These are phyloP conservation scores for Antedon bifida DNA, from an alignment of 35 echinoderm and acorn worm species.

Conservation along the genomic window DNA sequence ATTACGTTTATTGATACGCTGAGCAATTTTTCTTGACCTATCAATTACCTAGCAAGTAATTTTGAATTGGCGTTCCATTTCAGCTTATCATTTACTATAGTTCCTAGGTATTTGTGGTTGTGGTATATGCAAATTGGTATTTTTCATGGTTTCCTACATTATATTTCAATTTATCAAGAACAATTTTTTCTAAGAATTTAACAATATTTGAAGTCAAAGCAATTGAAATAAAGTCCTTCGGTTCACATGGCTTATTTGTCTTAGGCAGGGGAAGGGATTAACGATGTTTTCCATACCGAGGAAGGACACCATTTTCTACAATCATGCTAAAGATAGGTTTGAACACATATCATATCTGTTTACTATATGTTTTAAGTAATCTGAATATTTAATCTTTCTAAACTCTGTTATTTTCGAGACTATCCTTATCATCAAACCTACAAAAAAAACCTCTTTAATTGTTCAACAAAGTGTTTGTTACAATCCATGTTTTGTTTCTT, in stretches of 20 bases:
- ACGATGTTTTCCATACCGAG: constrained; percentile 5
- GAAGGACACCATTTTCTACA: background rate
- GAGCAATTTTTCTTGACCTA: too few species aligned
- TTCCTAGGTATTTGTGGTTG: too few species aligned
- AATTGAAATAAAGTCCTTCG: background rate
- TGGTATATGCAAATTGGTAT: background rate
- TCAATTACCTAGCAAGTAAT: too few species aligned
- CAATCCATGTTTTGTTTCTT: background rate
- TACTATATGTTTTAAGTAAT: background rate
- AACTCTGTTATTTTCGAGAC: background rate
- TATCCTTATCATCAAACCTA: background rate
- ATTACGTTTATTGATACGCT: too few species aligned
- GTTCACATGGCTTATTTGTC: background rate
- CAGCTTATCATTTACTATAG: too few species aligned
- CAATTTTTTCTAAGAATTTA: background rate
- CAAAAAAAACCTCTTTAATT: constrained; percentile 4
- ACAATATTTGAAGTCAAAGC: background rate
- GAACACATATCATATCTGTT: background rate
- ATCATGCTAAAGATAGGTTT: background rate
- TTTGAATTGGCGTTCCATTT: too few species aligned
- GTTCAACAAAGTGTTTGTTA: background rate
- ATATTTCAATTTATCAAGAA: too few species aligned
- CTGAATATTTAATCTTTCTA: background rate
- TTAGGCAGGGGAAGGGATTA: background rate
- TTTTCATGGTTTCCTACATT: background rate